Conservation (phyloP, 2,113 vertebrate species). For the Erinaceus europaeus region DNA sequence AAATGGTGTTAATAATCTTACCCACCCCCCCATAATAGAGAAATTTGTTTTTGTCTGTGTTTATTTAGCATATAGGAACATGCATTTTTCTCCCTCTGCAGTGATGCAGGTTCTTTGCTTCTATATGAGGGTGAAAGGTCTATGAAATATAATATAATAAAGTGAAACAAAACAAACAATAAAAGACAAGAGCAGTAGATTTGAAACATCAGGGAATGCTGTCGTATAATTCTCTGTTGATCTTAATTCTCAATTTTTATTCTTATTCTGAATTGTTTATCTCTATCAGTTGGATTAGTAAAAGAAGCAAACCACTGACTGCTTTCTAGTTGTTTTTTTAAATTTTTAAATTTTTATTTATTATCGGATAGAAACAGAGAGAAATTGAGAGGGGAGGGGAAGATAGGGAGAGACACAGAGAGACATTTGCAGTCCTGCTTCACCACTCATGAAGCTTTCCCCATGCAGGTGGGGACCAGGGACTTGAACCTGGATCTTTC, state of each 20-base stretch:
- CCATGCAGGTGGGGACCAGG: no score
- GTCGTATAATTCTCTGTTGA: background rate
- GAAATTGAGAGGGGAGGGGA: no score
- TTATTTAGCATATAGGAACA: background rate
- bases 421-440: no score
- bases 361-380: no score
- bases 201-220: background rate
- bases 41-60: background rate
- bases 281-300: background rate
- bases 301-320: background rate
- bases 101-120: background rate
- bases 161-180: background rate
- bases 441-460: no score
- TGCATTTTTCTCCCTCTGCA: background rate
- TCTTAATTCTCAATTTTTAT: conserved; percentile 1
- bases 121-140: background rate
- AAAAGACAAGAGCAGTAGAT: background rate
- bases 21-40: background rate
- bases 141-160: conserved; percentile 2
- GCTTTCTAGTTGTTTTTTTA: background rate
- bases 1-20: conserved; percentile 65
- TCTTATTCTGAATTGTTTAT: conserved; percentile 4
- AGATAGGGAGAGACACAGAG: no score
- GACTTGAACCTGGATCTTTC: no score
- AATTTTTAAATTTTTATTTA: no score